A percentile compares a stretch with the other conserved stretches of the same genome.
Conservation (phyloP, 2,888 invertebrate genomes). For the Candidula unifasciata region DNA sequence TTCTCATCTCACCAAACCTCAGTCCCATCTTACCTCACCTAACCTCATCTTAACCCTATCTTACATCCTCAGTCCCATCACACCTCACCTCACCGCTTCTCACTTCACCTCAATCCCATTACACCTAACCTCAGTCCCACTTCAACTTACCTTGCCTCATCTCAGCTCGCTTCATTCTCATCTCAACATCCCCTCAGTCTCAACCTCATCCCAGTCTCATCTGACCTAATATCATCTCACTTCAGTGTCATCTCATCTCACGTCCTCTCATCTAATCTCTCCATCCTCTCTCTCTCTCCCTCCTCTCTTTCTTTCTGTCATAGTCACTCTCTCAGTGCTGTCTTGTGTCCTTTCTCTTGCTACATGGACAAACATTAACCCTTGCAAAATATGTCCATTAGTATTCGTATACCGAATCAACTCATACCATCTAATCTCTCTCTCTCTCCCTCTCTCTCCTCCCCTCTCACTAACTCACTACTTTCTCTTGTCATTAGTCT, state of each 20-base stretch:
- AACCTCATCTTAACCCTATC: background rate
- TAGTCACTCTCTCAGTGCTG: background rate
- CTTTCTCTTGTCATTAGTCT: background rate
- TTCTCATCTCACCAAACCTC: background rate
- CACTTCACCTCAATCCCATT: background rate
- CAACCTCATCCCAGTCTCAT: background rate
- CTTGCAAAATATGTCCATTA: background rate
- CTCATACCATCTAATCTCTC: background rate
- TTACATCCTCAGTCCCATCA: background rate
- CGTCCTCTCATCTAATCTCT: background rate
- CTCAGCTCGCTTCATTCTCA: background rate
- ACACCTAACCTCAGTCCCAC: background rate
- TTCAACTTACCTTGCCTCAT: too few species aligned
- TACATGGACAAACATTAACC: too few species aligned
- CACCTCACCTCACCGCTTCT: too few species aligned
- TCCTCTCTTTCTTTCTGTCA: background rate
- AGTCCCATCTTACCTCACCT: background rate
- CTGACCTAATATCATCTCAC: background rate
- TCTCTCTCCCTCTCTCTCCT: background rate
- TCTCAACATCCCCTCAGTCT: background rate
- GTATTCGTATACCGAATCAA: background rate
- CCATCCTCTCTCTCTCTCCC: too few species aligned
- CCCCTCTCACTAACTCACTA: background rate
- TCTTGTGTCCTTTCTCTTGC: too few species aligned
- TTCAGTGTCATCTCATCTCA: background rate